Evolutionary conservation across 2,888 invertebrate genomes (phyloP).

Genomic region (Steinernema hermaphroditum): DNA sequence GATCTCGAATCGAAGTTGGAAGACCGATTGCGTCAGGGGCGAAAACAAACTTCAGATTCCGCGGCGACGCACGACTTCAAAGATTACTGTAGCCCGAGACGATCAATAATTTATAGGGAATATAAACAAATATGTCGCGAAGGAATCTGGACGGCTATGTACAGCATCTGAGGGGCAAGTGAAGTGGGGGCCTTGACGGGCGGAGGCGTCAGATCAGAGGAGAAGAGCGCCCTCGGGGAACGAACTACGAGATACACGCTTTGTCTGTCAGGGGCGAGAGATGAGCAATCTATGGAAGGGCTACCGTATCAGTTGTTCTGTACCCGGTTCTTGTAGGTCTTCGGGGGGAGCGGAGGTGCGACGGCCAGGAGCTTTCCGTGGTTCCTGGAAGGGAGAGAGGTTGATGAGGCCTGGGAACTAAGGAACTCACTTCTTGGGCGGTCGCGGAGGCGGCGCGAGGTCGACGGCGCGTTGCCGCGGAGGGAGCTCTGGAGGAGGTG

Average conservation of each 20-base stretch:
- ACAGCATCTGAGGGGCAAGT: not conserved
- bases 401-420: conserved; percentile 16
- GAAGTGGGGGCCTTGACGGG: not conserved
- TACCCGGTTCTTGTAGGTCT: conserved; percentile 32
- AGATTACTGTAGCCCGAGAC: not conserved
- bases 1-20: not conserved
- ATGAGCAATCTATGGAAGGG: too few relatives aligned
- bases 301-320: too few relatives aligned
- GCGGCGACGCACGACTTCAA: too few relatives aligned
- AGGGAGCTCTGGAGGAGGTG: not conserved
- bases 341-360: conserved; percentile 34
- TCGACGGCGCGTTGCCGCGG: conserved; percentile 32
- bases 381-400: not conserved
- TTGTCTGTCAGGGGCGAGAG: not conserved
- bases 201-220: not conserved
- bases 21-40: not conserved
- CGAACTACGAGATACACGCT: conserved; percentile 12
- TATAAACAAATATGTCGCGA: not conserved
- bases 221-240: not conserved
- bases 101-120: not conserved
- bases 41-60: too few relatives aligned
- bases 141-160: conserved; percentile 19
- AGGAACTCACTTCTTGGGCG: conserved; percentile 36
- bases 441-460: conserved; percentile 35
- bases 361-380: too few relatives aligned